These are phyloP conservation scores for Microtus richardsoni DNA, from an alignment of 2,113 vertebrate species.

Conservation along the genomic window DNA sequence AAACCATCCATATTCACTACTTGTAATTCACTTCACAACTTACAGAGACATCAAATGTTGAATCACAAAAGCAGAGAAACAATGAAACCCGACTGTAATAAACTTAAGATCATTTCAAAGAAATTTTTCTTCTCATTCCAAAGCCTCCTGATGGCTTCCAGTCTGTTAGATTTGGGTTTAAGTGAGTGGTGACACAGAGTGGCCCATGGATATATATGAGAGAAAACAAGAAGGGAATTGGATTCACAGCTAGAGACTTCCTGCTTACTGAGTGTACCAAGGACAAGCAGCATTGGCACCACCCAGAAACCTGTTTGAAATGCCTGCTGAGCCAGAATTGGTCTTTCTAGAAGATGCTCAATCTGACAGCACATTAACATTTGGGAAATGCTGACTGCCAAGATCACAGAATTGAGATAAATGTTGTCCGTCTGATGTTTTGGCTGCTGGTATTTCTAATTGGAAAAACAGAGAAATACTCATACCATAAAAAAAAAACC, in stretches of 20 bases:
- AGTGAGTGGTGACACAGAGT: background rate
- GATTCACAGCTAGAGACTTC: background rate
- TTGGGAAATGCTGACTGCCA: background rate
- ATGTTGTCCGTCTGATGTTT: background rate
- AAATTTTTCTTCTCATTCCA: constrained; percentile 5
- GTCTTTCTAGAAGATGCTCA: background rate
- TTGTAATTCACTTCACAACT: background rate
- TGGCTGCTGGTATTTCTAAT: background rate
- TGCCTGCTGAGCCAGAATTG: background rate
- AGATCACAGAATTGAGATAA: background rate
- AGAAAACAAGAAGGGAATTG: background rate
- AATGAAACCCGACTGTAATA: background rate
- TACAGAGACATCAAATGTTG: background rate
- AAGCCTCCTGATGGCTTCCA: background rate
- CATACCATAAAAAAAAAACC: background rate
- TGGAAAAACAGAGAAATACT: constrained; percentile 10
- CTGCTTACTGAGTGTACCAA: background rate
- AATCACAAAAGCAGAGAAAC: constrained; percentile 31
- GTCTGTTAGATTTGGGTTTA: constrained; percentile 2
- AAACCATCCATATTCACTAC: background rate
- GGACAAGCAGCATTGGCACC: background rate
- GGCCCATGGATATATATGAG: background rate
- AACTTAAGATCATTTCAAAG: background rate
- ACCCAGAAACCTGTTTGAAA: background rate
- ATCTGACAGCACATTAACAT: background rate